Base-by-base conservation (phyloP, 2,888 invertebrate genomes). In the Polylopha cassiicola region DNA sequence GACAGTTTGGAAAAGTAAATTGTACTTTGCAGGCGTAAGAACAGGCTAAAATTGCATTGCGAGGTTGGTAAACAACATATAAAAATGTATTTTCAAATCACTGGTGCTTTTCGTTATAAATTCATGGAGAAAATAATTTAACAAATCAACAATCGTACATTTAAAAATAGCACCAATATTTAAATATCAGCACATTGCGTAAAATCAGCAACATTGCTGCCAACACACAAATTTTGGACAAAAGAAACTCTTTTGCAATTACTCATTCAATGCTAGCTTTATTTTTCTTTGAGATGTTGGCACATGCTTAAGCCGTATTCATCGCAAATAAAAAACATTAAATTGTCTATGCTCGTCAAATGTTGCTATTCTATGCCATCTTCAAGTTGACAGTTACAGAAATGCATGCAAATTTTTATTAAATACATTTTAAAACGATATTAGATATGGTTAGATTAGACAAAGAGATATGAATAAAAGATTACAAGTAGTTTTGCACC, bases 121-220 rank as follows among this genome's bases (percentile, higher is more conserved):
- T 13, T 26, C 43, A 43, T 23, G 23, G 37, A 41, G 37, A 34
- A 43, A 22, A 21, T 32, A 44, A 46, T 43, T 44, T 26, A 56
- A 51, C 44, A 32, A 43, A 48, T 51, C 32, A 61, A 65, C 58
- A 37, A 38, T 44, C 41, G 44, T 44, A 33, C 36, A 29, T 38
- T 48, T 57, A 54, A 77, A 75, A 80, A 80, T 84, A 84, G 84
- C 82, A 84, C 82, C 84, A 82, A 81, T 75, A 74, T 72, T 68
- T 56, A 66, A 73, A 78, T 76, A 76, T 76, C 66, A 78, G 77
- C 72, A 73, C 69, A 65, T 67, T 55, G 62, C 50, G 60, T 61
- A 31, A 33, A 8, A 21, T 15, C 22, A n/a, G 58, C 62, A 62
- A 56, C 52, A 64, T 55, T 52, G 60, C 61, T 67, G 62, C 62